Conservation (phyloP, 2,797 vertebrate genomes). For the Aeoliscus strigatus region DNA sequence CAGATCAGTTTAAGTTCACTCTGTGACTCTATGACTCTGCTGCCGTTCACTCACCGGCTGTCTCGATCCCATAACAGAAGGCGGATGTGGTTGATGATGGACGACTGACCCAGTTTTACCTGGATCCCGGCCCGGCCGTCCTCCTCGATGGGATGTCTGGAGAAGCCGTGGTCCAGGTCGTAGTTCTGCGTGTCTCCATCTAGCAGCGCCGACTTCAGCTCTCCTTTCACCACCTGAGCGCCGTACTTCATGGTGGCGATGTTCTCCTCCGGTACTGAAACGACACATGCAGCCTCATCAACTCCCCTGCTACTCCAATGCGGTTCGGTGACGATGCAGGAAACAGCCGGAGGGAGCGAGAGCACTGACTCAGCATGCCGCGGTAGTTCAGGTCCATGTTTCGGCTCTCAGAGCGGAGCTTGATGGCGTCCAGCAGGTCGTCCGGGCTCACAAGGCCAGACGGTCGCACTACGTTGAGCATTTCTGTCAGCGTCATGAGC, state of each 20-base stretch:
- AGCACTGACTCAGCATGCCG: conserved; percentile 92
- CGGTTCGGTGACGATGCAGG: background rate
- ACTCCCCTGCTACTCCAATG: background rate
- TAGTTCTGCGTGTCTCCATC: conserved; percentile 99
- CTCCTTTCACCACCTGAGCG: conserved; percentile 94
- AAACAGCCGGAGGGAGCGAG: background rate
- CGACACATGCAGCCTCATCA: background rate
- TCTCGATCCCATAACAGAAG: conserved; percentile 96
- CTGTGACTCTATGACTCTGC: too few species aligned
- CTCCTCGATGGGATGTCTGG: conserved; percentile 93
- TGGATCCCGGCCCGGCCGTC: conserved; percentile 91
- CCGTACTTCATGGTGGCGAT: conserved; percentile 98
- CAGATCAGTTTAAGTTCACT: too few species aligned
- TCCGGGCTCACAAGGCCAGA: conserved; percentile 90
- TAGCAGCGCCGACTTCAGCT: conserved; percentile 92
- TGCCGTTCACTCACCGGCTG: conserved; percentile 77
- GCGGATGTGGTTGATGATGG: conserved; percentile 92
- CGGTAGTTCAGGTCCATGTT: conserved; percentile 99
- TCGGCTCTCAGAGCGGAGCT: conserved; percentile 93
- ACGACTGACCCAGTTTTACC: conserved; percentile 91
- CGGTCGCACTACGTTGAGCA: conserved; percentile 92
- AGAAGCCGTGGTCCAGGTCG: conserved; percentile 97
- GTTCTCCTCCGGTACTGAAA: conserved; percentile 92
- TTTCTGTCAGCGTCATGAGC: conserved; percentile 94
- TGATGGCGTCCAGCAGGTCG: conserved; percentile 94